Percentiles rank a stretch among this genome's conserved stretches.
Conservation (phyloP, 2,797 vertebrate species). For the Luscinia megarhynchos region DNA sequence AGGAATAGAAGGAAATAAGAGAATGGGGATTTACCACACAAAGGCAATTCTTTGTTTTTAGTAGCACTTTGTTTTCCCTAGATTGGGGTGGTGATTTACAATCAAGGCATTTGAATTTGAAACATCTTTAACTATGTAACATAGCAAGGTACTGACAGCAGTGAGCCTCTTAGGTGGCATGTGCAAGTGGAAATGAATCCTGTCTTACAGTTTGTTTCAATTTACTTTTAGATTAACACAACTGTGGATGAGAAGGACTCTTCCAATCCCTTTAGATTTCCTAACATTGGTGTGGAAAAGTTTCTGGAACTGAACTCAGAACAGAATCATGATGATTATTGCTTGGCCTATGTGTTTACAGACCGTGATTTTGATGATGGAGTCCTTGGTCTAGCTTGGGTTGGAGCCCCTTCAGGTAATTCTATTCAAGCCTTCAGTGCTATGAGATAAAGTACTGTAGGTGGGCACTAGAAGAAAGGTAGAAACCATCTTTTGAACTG, state of each 20-base stretch:
- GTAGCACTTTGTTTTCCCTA: background rate
- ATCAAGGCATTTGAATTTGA: background rate
- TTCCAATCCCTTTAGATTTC: slow-evolving; percentile 95
- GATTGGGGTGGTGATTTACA: background rate
- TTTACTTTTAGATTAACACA: slow-evolving; percentile 89
- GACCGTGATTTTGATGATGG: slow-evolving; percentile 98
- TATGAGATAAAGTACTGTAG: background rate
- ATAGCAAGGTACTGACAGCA: background rate
- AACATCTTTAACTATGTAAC: background rate
- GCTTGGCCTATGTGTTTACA: slow-evolving; percentile 97
- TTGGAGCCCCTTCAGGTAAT: slow-evolving; percentile 96
- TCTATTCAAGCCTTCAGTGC: background rate
- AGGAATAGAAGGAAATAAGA: background rate
- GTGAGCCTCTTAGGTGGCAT: background rate
- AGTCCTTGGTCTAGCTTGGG: slow-evolving; percentile 96
- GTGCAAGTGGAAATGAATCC: background rate
- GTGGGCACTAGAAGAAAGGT: background rate
- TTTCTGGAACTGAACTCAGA: slow-evolving; percentile 97
- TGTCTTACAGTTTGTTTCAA: background rate
- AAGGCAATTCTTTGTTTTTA: background rate
- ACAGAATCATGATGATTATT: slow-evolving; percentile 98
- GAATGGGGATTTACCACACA: background rate
- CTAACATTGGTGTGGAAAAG: slow-evolving; percentile 98
- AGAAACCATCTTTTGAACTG: background rate
- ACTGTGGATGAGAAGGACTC: slow-evolving; percentile 89